Evolutionary conservation across 2,888 invertebrate species (phyloP), one percentile per base, ranked within the genome.

Genomic region (Drosophila trichaetosa): DNA sequence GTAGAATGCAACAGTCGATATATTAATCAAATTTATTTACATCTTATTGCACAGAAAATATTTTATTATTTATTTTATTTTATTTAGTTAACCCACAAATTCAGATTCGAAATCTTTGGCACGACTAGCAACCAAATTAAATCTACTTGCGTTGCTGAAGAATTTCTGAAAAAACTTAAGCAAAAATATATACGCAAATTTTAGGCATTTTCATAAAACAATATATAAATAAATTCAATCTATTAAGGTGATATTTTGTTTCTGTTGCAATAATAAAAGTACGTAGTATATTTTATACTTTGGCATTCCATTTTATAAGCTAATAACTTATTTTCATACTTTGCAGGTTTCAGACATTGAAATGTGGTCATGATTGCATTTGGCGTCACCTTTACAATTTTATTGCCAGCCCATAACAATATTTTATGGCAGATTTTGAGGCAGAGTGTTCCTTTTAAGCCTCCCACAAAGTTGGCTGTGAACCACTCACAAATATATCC

Each of bases 1-100:
- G 34, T 49, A 49, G 58, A 54, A 36, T 4, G 52, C 52, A 49
- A 64, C 58, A 61, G 36, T 53, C 64, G 68, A 76, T 78, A 76
- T 76, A 80, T 76, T 67, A 76, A 84, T 84, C 83, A 87, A 83
- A 83, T 72, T 46, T 65, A 62, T 63, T 69, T 64, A 51, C 58
- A 56, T 52, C 36, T 42, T 63, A 59, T 67, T 58, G 73, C 69
- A 53, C n/a, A 54, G 31, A 46, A 31, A 68, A 61, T 67, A 74
- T 70, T 73, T 66, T 33, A 11, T 33, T 33, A 33, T 33, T 33
- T 33, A 33, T 33, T 33, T 33, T 67, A 77, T 70, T 72, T 69
- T 36, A 80, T 73, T 73, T 70, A 53, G 69, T 73, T 64, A 21
- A 40, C 40, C 61, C 61, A 40, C 36, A 64, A 63, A 62, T 51